These are phyloP conservation scores for Lithophane socia DNA, from an alignment of 2,888 invertebrate genomes.

Conservation along the genomic window DNA sequence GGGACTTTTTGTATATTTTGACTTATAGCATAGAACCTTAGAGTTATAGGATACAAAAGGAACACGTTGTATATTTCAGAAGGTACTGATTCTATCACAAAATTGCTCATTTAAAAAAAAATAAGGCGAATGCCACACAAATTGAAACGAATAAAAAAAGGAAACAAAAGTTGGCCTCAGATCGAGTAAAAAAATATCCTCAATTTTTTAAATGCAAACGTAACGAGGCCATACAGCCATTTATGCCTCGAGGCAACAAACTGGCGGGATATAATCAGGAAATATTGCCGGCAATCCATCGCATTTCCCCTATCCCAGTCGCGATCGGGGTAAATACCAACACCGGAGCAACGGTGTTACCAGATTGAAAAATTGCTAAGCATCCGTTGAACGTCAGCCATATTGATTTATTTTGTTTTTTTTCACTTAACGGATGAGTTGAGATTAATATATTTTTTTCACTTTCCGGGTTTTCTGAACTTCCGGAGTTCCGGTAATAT, in stretches of 20 bases:
- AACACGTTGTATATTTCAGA: no score
- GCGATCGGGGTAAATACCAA: slow-evolving; percentile 63
- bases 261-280: slow-evolving; percentile 68
- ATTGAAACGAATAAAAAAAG: slow-evolving; percentile 9
- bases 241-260: slow-evolving; percentile 49
- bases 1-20: no score
- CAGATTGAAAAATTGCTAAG: slow-evolving; percentile 66
- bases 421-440: slow-evolving; percentile 38
- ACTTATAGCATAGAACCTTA: no score
- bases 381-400: slow-evolving; percentile 59
- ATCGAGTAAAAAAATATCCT: slow-evolving; percentile 40
- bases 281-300: slow-evolving; percentile 74
- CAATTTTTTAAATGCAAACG: slow-evolving; percentile 54
- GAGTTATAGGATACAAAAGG: no score
- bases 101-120: background rate
- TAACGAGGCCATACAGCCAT: slow-evolving; percentile 53
- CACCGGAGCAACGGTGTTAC: slow-evolving; percentile 59
- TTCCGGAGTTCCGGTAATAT: background rate
- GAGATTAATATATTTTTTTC: slow-evolving; percentile 26
- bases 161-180: slow-evolving; percentile 34
- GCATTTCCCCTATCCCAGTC: slow-evolving; percentile 64
- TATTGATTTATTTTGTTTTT: slow-evolving; percentile 58
- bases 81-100: no score
- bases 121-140: background rate
- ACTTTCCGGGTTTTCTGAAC: slow-evolving; percentile 6